Conservation (phyloP, 1,140 invertebrate species). For the Colletes gigas region DNA sequence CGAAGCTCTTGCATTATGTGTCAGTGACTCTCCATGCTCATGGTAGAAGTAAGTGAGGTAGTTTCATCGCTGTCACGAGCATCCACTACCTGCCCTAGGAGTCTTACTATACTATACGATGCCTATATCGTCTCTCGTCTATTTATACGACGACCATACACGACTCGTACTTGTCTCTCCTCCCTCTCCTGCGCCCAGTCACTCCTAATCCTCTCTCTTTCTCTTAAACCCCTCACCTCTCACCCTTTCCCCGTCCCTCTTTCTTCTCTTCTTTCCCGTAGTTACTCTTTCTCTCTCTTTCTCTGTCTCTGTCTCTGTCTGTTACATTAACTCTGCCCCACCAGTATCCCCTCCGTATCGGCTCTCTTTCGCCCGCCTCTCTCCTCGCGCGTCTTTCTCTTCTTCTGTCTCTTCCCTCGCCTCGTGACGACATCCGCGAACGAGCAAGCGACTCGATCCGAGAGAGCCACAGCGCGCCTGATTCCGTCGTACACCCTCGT, state of each 20-base stretch:
- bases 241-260: conserved; percentile 53
- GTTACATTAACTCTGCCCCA: conserved; percentile 25
- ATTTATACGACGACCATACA: conserved; percentile 78
- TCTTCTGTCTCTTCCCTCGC: conserved; percentile 52
- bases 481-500: conserved; percentile 60
- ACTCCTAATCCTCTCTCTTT: conserved; percentile 18
- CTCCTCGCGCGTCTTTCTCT: conserved; percentile 37
- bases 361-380: conserved; percentile 37
- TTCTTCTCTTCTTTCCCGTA: conserved; percentile 59
- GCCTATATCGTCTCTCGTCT: conserved; percentile 72
- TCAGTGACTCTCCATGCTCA: conserved; percentile 48
- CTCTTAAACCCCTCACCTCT: conserved; percentile 24
- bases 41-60: conserved; percentile 47
- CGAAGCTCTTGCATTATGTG: conserved; percentile 47
- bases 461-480: conserved; percentile 25
- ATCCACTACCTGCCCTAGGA: conserved; percentile 60
- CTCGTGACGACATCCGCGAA: conserved; percentile 69
- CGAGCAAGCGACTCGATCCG: conserved; percentile 44
- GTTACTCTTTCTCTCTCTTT: conserved; percentile 32
- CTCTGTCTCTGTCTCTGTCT: conserved; percentile 34
- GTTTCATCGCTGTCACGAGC: conserved; percentile 60
- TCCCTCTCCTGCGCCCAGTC: conserved; percentile 44
- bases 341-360: conserved; percentile 39
- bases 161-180: conserved; percentile 69
- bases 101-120: conserved; percentile 59